Conservation (phyloP, 2,113 vertebrate species). For the pig (Sus scrofa) region T2T-Sscrofa CM000816.6:88270001-88270500, state of each 20-base stretch:
- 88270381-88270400: background rate
- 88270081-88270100: background rate
- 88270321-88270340: background rate
- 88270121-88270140: background rate
- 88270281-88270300: background rate
- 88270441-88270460: background rate
- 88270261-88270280: background rate
- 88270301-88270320: background rate
- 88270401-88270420: background rate
- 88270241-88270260: background rate
- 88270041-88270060: background rate
- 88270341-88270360: background rate
- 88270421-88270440: background rate
- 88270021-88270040: too few relatives aligned
- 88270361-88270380: background rate
- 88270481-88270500: background rate
- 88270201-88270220: background rate
- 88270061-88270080: background rate
- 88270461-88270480: background rate
- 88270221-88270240: background rate
- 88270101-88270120: background rate
- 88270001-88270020: too few relatives aligned
- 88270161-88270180: background rate
- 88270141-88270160: background rate
- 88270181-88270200: background rate